A percentile compares a stretch with the other conserved stretches of the same genome.
Conservation (phyloP, 2,113 vertebrate genomes). For the Sinocyclocheilus grahami region DNA sequence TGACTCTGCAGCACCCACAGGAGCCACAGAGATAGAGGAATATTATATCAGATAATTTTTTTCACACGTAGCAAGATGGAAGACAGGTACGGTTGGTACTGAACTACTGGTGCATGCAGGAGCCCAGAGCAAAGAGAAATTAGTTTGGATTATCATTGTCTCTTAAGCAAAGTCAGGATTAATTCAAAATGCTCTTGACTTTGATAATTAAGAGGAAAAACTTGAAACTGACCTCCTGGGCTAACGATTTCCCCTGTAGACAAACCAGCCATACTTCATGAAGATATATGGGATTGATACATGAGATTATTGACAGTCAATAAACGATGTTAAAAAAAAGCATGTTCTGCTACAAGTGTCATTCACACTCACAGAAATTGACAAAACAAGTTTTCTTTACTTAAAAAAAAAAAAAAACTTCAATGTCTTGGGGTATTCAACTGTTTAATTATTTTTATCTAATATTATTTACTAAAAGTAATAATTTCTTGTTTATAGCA, state of each 20-base stretch:
- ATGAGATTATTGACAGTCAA: not conserved
- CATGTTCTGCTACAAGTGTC: too few species aligned
- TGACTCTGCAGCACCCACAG: constrained; percentile 1
- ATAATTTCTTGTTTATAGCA: not conserved
- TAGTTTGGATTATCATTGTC: not conserved
- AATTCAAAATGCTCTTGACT: not conserved
- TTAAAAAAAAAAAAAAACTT: too few species aligned
- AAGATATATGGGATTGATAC: not conserved
- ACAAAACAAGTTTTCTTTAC: too few species aligned
- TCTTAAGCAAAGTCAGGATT: not conserved
- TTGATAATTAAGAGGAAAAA: constrained; percentile 4
- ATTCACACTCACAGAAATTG: too few species aligned
- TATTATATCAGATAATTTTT: not conserved
- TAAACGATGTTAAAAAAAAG: too few species aligned
- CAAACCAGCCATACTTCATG: not conserved
- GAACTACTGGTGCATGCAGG: not conserved
- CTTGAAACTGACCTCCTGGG: not conserved
- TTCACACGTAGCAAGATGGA: not conserved
- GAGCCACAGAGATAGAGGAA: not conserved
- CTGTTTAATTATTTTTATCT: too few species aligned
- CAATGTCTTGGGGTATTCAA: too few species aligned
- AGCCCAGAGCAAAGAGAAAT: not conserved
- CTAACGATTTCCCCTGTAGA: constrained; percentile 26
- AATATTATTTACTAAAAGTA: not conserved
- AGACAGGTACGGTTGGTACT: not conserved